phyloP scores from a whole-genome alignment of 2,888 invertebrate genomes.

The Norana najaformis region DNA sequence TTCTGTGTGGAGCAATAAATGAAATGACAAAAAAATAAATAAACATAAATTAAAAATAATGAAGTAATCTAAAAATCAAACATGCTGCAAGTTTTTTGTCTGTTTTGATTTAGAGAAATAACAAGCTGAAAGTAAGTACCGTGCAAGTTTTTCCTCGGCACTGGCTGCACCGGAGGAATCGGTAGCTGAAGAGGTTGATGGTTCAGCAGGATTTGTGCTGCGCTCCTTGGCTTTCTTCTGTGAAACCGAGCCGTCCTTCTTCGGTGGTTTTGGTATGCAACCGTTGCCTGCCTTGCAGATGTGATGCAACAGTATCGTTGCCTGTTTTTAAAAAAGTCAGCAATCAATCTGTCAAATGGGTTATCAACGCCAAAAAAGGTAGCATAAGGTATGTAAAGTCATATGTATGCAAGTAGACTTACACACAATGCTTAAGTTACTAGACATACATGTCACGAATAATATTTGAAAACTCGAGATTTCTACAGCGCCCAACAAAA shows the following conservation, averaged over 20 bases:
- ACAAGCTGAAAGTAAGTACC: conserved; percentile 41
- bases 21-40: too few species aligned
- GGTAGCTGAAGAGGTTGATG: background rate
- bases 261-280: conserved; percentile 49
- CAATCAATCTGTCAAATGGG: background rate
- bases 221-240: conserved; percentile 40
- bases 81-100: too few species aligned
- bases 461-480: too few species aligned
- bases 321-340: conserved; percentile 43
- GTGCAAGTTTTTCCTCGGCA: conserved; percentile 52
- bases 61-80: too few species aligned
- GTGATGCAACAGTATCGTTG: conserved; percentile 50
- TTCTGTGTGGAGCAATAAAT: too few species aligned
- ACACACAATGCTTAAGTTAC: too few species aligned
- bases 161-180: conserved; percentile 32
- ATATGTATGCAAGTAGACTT: background rate
- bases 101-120: too few species aligned
- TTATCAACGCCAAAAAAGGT: background rate
- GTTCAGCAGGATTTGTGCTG: conserved; percentile 19
- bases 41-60: too few species aligned
- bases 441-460: background rate
- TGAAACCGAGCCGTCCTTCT: conserved; percentile 35
- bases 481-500: too few species aligned
- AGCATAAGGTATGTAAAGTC: background rate
- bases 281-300: conserved; percentile 54